Evolutionary conservation across 2,113 vertebrate species (phyloP), one percentile per base, ranked within the genome.

Genomic region (Dinomys branickii): DNA sequence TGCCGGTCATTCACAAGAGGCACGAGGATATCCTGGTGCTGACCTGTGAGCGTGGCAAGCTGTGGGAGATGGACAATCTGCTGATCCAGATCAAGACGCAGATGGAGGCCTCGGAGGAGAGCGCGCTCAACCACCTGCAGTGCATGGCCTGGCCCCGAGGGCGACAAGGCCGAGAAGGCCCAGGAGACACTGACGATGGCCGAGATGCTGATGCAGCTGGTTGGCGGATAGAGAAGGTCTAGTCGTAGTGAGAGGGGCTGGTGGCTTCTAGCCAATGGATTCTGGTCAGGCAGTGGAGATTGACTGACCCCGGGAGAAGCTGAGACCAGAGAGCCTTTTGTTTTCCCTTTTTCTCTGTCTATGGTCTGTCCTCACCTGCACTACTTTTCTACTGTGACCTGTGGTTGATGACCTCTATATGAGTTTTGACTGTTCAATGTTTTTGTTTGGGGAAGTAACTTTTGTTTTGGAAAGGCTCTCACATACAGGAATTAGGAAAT

Each of bases 141-240:
- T 50, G 90, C 10, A 93, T 58, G n/a, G 91, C 10, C 28, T 0
- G 5, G 67, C 17, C 10, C 1, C 5, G 8, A 87, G 5, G 6
- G 82, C 87, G 97, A 97, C 44, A 33, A 80, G 93, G 96, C 97
- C 9, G 93, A 97, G 86, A 96, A 96, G 95, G 97, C 95, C 10
- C 44, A 59, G 80, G 96, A 96, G 95, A 33, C 58, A 44, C 91
- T 87, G 61, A 96, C 92, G 93, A 94, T 94, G 94, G 93, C 95
- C 67, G 97, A 97, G 97, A 97, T 97, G 97, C n/a, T 97, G 88
- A 97, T 97, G 88, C 80, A 84, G 97, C 93, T 97, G 90, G 97
- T 97, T 94, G 96, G 92, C 96, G 95, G 97, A 95, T 96, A 94
- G 96, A 97, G 92, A 75, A 56, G 65, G 73, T 96, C 97, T 94